phyloP scores from a whole-genome alignment of 2,113 vertebrate genomes.

The Dicerorhinus sumatrensis region DNA sequence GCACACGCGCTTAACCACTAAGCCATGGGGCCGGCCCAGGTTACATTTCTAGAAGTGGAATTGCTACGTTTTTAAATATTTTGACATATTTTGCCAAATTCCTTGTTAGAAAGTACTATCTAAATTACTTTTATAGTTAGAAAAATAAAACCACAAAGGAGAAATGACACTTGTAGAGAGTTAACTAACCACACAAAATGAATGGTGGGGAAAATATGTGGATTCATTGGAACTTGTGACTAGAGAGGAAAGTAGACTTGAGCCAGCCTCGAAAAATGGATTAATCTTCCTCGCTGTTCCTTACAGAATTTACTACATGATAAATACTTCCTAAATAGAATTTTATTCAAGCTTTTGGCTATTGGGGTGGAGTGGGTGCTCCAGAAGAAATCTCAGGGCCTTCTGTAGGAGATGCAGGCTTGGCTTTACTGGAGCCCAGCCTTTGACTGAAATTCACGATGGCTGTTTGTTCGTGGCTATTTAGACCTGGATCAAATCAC shows the following conservation, averaged over 20 bases:
- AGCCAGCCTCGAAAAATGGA: not conserved
- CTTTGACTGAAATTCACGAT: not conserved
- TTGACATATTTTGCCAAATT: constrained; percentile 27
- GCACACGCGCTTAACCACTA: too few relatives aligned
- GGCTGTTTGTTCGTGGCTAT: not conserved
- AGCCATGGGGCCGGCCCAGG: too few relatives aligned
- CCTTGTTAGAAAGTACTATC: not conserved
- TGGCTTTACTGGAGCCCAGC: not conserved
- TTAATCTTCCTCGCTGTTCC: not conserved
- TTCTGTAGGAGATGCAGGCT: not conserved
- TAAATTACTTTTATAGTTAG: not conserved
- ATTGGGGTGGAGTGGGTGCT: not conserved
- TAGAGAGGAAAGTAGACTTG: not conserved
- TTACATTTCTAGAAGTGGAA: not conserved
- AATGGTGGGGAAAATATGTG: not conserved
- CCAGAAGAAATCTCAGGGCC: not conserved
- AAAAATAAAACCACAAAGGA: not conserved
- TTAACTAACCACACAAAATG: not conserved
- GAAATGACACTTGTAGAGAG: not conserved
- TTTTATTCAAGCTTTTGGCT: not conserved
- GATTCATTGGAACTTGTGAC: fast-evolving
- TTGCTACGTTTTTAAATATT: constrained; percentile 39
- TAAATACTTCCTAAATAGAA: not conserved
- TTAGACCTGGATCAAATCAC: not conserved
- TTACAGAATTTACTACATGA: not conserved